phyloP scores from a whole-genome alignment of 2,113 vertebrate genomes.

The Myotis brandtii region DNA sequence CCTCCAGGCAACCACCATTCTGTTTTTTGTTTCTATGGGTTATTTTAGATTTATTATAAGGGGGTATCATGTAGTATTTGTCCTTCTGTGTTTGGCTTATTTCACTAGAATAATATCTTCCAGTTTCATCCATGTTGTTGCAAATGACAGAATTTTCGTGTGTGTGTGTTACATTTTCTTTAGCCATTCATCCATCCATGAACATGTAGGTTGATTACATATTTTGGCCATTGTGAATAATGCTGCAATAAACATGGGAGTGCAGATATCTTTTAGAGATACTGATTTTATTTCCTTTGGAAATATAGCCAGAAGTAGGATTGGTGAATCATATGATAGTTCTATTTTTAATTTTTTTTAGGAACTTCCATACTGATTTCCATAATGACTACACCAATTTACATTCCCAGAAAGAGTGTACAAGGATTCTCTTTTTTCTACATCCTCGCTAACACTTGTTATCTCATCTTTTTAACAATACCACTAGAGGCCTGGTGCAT shows the following conservation, averaged over 20 bases:
- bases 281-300: neutral
- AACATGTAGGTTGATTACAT: neutral
- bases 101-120: neutral
- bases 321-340: neutral
- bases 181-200: neutral
- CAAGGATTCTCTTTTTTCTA: neutral
- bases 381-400: neutral
- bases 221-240: neutral
- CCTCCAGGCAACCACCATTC: neutral
- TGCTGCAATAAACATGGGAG: neutral
- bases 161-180: neutral
- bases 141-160: neutral
- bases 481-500: too few species aligned
- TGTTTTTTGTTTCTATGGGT: neutral
- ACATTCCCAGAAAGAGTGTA: neutral
- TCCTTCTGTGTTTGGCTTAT: neutral
- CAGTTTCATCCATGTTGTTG: neutral
- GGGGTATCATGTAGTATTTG: neutral
- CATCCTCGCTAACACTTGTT: neutral
- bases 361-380: neutral
- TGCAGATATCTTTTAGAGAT: neutral
- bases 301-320: neutral
- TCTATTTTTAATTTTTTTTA: neutral
- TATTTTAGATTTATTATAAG: conserved; percentile 2
- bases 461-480: neutral